phyloP scores from a whole-genome alignment of 2,113 vertebrate genomes.

The Callipepla squamata region DNA sequence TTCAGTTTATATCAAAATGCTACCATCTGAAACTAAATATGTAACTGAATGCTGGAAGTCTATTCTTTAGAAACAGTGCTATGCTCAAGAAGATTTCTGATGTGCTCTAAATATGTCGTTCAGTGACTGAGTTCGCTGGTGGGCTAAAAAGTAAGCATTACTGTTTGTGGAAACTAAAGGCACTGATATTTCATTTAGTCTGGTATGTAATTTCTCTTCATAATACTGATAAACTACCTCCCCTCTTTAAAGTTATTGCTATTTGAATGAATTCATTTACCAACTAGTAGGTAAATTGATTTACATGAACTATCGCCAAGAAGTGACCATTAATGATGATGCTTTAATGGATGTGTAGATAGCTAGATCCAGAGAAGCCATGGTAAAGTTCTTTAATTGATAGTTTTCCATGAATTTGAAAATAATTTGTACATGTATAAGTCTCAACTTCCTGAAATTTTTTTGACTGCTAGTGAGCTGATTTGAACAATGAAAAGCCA shows the following conservation, averaged over 20 bases:
- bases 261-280: not conserved
- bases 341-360: slow-evolving; percentile 43
- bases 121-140: not conserved
- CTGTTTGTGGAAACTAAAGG: slow-evolving; percentile 28
- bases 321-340: slow-evolving; percentile 24
- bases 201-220: not conserved
- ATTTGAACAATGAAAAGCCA: slow-evolving; percentile 69
- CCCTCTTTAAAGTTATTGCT: not conserved
- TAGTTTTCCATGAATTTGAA: slow-evolving; percentile 61
- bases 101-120: not conserved
- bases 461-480: slow-evolving; percentile 59
- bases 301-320: not conserved
- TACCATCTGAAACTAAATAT: slow-evolving; percentile 64
- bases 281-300: not conserved
- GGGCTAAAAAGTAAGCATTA: not conserved
- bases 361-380: slow-evolving; percentile 30
- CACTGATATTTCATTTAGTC: not conserved
- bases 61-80: not conserved
- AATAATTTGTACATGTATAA: slow-evolving; percentile 74
- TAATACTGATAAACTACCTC: not conserved
- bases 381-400: slow-evolving; percentile 59
- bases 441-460: slow-evolving; percentile 61
- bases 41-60: slow-evolving; percentile 22
- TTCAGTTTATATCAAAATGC: slow-evolving; percentile 38
- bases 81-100: not conserved